Evolutionary conservation across 2,113 vertebrate species (phyloP), one percentile per base, ranked within the genome.

Genomic region (Syngnathus scovelli): DNA sequence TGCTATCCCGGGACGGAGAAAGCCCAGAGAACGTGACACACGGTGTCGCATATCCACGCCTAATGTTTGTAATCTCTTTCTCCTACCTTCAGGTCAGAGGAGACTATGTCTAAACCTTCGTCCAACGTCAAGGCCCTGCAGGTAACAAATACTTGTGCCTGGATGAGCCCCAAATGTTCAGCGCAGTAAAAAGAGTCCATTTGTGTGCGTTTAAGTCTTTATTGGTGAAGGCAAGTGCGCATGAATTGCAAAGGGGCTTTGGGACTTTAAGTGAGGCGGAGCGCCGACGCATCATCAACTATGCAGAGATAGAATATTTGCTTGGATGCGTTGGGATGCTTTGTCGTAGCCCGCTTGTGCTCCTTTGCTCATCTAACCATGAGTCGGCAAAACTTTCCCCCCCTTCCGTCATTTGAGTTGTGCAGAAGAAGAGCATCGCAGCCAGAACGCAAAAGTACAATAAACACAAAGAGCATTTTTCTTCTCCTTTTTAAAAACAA

Each of bases 121-220:
- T 93, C 95, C 87, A 95, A 96, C 89, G 95, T 99, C 76, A 98
- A 93, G 90, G 93, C 95, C 90, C 93, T 99, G 80, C 95, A 98
- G 97, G 97, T 99, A 93, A 94, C 93, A 68, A 41, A 43, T 27
- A 27, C 27, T 27, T 27, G 27, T 27, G 27, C 27, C 27, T 27
- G 27, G 27, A 27, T 27, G 27, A 27, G 27, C 27, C 27, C 27
- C 27, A 43, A 43, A 18, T 46, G 0, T 15, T 46, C 13, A 46
- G 18, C 13, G 16, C 44, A 46, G 41, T 43, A 12, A 5, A 37
- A 51, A 38, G 2, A 21, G 12, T 10, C 7, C 51, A 43, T n/a
- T 36, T 3, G 33, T 66, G 33, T 71, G 85, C 78, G 78, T 75
- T 49, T 39, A 77, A 71, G 72, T 80, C 23, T 88, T 88, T 87